Percentiles rank a stretch among this genome's conserved stretches.
Conservation (phyloP, 2,888 invertebrate genomes). For the Diachrysia chrysitis region DNA sequence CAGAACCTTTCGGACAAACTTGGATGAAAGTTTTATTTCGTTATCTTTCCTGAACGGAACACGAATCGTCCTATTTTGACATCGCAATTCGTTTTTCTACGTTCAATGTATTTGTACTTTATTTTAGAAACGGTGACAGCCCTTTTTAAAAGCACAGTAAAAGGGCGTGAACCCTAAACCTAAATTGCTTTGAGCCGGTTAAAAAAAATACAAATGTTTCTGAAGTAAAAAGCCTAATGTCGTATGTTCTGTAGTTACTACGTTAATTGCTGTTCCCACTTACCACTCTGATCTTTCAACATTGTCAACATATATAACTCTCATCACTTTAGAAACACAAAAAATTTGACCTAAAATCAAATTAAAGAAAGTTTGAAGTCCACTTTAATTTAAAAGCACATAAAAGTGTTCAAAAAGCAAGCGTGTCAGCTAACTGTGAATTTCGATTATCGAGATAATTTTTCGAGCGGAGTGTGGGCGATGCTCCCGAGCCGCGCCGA, state of each 20-base stretch:
- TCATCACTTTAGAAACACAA: conserved; percentile 66
- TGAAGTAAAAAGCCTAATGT: conserved; percentile 1
- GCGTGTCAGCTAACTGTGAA: conserved; percentile 22
- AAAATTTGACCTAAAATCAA: conserved; percentile 54
- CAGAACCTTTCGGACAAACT: conserved; percentile 61
- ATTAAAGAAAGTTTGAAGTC: conserved; percentile 32
- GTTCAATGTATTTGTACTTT: conserved; percentile 32
- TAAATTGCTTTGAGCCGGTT: conserved; percentile 19
- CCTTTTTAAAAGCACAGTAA: conserved; percentile 21
- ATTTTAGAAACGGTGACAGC: conserved; percentile 19
- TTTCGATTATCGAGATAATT: conserved; percentile 60
- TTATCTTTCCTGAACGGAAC: conserved; percentile 66
- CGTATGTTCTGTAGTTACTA: conserved; percentile 26
- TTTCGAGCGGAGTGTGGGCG: conserved; percentile 60
- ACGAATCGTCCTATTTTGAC: conserved; percentile 58
- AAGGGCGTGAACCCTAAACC: conserved; percentile 30
- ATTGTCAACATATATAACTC: conserved; percentile 72
- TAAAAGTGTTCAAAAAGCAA: conserved; percentile 6
- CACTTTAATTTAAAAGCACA: conserved; percentile 35
- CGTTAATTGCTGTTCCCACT: conserved; percentile 65
- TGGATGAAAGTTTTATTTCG: conserved; percentile 70
- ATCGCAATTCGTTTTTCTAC: conserved; percentile 46
- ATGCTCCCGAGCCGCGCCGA: conserved; percentile 46
- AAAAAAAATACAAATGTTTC: conserved; percentile 11
- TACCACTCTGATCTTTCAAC: conserved; percentile 74